phyloP scores from a whole-genome alignment of 2,797 vertebrate genomes.

The Phylloscopus collybita region DNA sequence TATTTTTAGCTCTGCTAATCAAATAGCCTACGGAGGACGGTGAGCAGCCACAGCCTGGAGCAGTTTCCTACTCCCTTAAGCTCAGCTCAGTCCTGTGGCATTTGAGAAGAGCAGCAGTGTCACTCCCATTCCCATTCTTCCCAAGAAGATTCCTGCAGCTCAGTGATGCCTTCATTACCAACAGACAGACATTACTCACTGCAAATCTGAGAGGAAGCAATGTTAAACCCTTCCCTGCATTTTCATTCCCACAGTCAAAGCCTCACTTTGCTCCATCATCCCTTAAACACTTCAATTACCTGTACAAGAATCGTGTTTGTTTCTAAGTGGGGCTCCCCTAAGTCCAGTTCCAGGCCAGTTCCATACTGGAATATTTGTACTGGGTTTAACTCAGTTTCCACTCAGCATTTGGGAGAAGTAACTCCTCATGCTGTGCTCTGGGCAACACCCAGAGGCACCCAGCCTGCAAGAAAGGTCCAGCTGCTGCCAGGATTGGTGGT shows the following conservation, averaged over 20 bases:
- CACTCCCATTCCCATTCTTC: rapidly evolving
- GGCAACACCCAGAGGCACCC: not conserved
- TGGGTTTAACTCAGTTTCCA: not conserved
- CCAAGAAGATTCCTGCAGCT: not conserved
- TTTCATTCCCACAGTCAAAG: not conserved
- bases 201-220: not conserved
- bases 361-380: not conserved
- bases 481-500: not conserved
- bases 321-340: not conserved
- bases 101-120: not conserved
- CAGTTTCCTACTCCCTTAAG: not conserved
- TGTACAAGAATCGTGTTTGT: rapidly evolving
- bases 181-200: not conserved
- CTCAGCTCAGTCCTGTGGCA: not conserved
- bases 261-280: not conserved
- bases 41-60: not conserved
- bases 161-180: not conserved
- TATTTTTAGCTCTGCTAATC: not conserved
- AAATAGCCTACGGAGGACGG: rapidly evolving
- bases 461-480: not conserved
- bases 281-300: not conserved
- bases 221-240: not conserved
- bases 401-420: not conserved
- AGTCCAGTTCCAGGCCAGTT: not conserved
- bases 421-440: not conserved